Evolutionary conservation across 1,140 invertebrate genomes (phyloP), one percentile per base, ranked within the genome.

Genomic region (Lepidurus couesii): DNA sequence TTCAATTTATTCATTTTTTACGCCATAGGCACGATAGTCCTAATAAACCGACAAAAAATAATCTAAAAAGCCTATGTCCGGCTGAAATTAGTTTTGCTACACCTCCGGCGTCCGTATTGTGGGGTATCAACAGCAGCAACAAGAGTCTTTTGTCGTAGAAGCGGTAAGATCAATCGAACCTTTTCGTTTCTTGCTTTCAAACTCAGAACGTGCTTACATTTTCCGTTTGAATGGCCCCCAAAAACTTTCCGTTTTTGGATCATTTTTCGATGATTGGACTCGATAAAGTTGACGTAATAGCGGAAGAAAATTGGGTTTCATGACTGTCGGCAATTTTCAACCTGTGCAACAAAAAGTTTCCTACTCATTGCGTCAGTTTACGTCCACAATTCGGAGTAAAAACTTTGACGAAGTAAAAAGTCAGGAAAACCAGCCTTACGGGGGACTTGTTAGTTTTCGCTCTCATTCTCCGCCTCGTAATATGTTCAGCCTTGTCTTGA

Each of bases 81-180:
- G 34, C 34, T 34, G 34, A 34, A 34, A 34, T 34, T 34, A 34
- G 34, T 34, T 34, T 34, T 34, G 3, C 34, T 34, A 4, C 34
- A 4, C 34, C 34, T 21, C 53, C 8, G 21, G 53, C 21, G 16
- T 65, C 8, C 13, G 21, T n/a, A 9, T n/a, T 65, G 16, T 16
- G 8, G 53, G 16, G 16, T 7, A 21, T 13, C 16, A 65, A n/a
- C 53, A 21, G 13, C 53, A 7, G 7, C 6, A 13, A 21, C 13
- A 6, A 1, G 11, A 13, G 6, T 21, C 13, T 21, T 65, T 65
- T 65, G n/a, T 65, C 13, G n/a, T 65, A 13, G 21, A 65, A 16
- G 53, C 53, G 53, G 53, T 65, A 65, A 65, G 53, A 65, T 9
- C 53, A 65, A 65, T 65, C 53, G 21, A 65, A 65, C 16, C 53